These are phyloP conservation scores for Aethina tumida DNA, from an alignment of 1,140 invertebrate genomes.

Conservation along the genomic window DNA sequence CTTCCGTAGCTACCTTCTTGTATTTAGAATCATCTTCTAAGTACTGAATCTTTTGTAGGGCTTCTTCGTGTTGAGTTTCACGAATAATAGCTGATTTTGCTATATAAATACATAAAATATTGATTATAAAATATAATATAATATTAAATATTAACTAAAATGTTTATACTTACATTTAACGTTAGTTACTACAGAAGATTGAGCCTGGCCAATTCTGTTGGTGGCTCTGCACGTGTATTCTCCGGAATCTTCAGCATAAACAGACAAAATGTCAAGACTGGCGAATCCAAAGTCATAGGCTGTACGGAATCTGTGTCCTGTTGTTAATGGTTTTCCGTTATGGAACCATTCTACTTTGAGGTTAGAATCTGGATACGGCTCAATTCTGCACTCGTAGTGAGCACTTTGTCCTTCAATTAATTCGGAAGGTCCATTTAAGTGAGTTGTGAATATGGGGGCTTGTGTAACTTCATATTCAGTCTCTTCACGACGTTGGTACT, in stretches of 20 bases:
- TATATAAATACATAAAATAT: conserved; percentile 36
- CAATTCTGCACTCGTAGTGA: conserved; percentile 93
- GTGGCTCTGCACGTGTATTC: conserved; percentile 85
- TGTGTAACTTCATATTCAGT: conserved; percentile 71
- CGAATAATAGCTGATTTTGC: conserved; percentile 79
- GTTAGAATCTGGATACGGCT: conserved; percentile 89
- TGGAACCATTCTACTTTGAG: conserved; percentile 92
- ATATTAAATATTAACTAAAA: conserved; percentile 5
- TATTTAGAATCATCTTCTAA: conserved; percentile 79
- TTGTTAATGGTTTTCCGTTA: conserved; percentile 83
- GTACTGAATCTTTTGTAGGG: conserved; percentile 82
- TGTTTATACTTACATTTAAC: conserved; percentile 62
- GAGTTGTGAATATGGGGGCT: conserved; percentile 75
- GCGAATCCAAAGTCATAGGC: conserved; percentile 94
- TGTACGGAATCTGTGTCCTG: conserved; percentile 83
- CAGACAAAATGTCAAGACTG: conserved; percentile 82
- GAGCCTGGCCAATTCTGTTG: conserved; percentile 74
- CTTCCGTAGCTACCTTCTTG: conserved; percentile 59
- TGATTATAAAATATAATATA: background rate
- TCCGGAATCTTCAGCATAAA: conserved; percentile 89
- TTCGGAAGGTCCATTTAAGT: conserved; percentile 71
- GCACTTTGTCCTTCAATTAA: conserved; percentile 80
- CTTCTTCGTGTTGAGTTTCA: conserved; percentile 92
- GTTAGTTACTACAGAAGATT: conserved; percentile 68
- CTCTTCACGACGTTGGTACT: conserved; percentile 69